These are phyloP conservation scores for Pseudolaguvia tuberculata DNA, from an alignment of 2,113 vertebrate genomes.

Conservation along the genomic window DNA sequence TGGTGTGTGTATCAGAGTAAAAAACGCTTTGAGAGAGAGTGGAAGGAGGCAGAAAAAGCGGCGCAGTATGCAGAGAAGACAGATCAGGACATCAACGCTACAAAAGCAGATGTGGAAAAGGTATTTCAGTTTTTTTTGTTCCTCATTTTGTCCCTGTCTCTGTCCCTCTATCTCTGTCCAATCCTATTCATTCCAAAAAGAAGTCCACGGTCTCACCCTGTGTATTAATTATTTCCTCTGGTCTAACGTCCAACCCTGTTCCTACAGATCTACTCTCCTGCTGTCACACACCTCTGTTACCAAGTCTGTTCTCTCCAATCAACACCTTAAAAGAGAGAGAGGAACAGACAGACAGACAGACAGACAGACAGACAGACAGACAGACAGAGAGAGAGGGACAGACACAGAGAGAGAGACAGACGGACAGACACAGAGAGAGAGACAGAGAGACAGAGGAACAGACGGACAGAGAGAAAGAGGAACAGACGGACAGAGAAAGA, in stretches of 20 bases:
- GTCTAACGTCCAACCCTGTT: not conserved
- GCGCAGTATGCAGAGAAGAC: conserved; percentile 77
- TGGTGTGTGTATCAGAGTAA: conserved; percentile 72
- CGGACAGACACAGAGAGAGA: too few relatives aligned
- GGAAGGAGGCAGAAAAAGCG: conserved; percentile 81
- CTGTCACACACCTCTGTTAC: not conserved
- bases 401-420: too few relatives aligned
- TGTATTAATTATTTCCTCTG: not conserved
- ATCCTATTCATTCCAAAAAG: not conserved
- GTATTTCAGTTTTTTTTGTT: conserved; percentile 51
- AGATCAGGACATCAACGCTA: conserved; percentile 84
- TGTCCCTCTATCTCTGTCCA: too few relatives aligned
- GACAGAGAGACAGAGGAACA: too few relatives aligned
- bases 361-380: too few relatives aligned
- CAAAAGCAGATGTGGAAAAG: conserved; percentile 88
- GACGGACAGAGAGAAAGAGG: too few relatives aligned
- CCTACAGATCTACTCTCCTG: not conserved
- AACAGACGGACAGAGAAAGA: too few relatives aligned
- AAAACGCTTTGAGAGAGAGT: conserved; percentile 84
- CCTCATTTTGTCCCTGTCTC: too few relatives aligned
- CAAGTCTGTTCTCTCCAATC: not conserved
- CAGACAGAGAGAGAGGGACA: too few relatives aligned
- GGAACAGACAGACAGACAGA: too few relatives aligned
- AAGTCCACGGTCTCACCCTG: too few relatives aligned
- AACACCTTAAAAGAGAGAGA: not conserved